phyloP scores from a whole-genome alignment of 2,797 vertebrate genomes.

The Leptodactylus fallax region DNA sequence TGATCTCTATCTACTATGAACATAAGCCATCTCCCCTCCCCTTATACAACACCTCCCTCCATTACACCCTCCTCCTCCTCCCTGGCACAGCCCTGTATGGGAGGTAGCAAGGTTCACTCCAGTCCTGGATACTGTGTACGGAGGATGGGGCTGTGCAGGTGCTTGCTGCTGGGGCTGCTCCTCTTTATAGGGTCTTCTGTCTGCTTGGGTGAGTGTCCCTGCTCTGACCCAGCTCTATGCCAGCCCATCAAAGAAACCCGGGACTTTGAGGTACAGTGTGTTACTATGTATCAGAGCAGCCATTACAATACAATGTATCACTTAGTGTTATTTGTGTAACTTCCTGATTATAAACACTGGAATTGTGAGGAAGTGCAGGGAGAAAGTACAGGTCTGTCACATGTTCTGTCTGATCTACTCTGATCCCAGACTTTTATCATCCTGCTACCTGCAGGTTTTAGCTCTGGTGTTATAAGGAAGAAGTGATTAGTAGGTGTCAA shows the following conservation, averaged over 20 bases:
- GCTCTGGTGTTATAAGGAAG: not conserved
- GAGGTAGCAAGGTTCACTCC: not conserved
- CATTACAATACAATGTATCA: slow-evolving; percentile 1
- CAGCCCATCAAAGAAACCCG: slow-evolving; percentile 26
- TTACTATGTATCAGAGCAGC: not conserved
- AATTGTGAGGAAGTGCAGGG: not conserved
- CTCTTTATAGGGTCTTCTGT: not conserved
- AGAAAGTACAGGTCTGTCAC: not conserved
- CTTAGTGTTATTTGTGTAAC: not conserved
- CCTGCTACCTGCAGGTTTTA: not conserved
- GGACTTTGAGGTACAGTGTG: slow-evolving; percentile 49
- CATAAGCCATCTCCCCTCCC: not conserved
- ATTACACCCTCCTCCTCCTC: not conserved
- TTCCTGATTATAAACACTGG: slow-evolving; percentile 7
- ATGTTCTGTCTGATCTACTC: not conserved
- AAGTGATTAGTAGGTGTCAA: not conserved
- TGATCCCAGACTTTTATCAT: not conserved
- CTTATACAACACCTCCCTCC: not conserved
- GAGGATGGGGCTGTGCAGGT: not conserved
- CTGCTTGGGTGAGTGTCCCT: slow-evolving; percentile 42
- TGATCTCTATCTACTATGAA: not conserved
- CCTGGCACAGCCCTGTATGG: not conserved
- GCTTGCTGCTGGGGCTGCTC: not conserved
- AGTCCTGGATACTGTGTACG: not conserved
- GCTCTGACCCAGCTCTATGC: slow-evolving; percentile 51